phyloP scores from a whole-genome alignment of 2,797 vertebrate species.

The Poeciliopsis infans region DNA sequence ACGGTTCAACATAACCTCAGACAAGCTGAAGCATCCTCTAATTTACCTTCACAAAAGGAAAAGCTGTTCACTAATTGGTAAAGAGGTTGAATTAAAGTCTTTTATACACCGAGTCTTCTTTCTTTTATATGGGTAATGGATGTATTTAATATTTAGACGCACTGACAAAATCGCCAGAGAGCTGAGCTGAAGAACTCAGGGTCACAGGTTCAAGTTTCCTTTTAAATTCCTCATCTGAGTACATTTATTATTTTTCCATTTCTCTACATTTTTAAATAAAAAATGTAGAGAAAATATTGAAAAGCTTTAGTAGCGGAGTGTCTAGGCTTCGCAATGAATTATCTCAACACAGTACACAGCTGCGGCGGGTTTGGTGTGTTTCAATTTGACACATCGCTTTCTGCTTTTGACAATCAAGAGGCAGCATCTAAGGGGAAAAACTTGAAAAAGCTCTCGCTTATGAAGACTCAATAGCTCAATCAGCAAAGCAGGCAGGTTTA shows the following conservation, averaged over 20 bases:
- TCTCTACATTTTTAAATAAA: slow-evolving; percentile 31
- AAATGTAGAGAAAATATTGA: slow-evolving; percentile 34
- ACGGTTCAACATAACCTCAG: slow-evolving; percentile 13
- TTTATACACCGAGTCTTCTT: slow-evolving; percentile 18
- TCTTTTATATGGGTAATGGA: slow-evolving; percentile 24
- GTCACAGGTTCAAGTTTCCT: slow-evolving; percentile 57
- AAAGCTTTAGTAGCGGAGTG: slow-evolving; percentile 46
- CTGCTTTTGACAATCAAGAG: slow-evolving; percentile 54
- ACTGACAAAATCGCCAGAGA: slow-evolving; percentile 33
- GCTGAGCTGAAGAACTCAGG: slow-evolving; percentile 31
- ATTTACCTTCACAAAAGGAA: slow-evolving; percentile 11
- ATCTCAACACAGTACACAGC: slow-evolving; percentile 40
- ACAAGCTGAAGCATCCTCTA: slow-evolving; percentile 36
- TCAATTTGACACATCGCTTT: slow-evolving; percentile 41
- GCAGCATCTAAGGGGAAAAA: slow-evolving; percentile 47
- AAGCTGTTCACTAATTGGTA: slow-evolving; percentile 26
- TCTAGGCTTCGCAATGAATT: slow-evolving; percentile 26
- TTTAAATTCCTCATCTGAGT: slow-evolving; percentile 48
- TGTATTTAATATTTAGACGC: slow-evolving; percentile 46
- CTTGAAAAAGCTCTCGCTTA: slow-evolving; percentile 55
- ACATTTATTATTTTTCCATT: background rate
- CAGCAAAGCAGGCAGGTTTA: slow-evolving; percentile 52
- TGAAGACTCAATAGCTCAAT: slow-evolving; percentile 56
- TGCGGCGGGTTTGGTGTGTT: slow-evolving; percentile 18
- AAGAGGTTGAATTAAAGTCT: slow-evolving; percentile 30